phyloP scores from a whole-genome alignment of 1,140 invertebrate genomes.

The Olivierus martensii region DNA sequence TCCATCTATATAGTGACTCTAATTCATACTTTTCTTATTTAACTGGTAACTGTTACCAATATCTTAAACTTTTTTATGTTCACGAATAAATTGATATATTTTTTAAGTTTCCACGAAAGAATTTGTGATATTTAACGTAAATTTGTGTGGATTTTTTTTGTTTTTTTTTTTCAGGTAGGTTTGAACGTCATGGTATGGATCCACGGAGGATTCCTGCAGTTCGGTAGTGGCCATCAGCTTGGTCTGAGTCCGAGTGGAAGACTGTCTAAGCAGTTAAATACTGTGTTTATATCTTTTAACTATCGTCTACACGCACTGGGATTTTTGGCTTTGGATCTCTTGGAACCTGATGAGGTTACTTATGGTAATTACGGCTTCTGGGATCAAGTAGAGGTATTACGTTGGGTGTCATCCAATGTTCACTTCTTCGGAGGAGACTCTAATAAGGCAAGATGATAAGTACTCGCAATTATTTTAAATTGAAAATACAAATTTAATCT shows the following conservation, averaged over 20 bases:
- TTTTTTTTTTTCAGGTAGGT: conserved; percentile 3
- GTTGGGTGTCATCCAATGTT: conserved; percentile 36
- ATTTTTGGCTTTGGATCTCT: conserved; percentile 26
- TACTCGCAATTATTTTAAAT: not conserved
- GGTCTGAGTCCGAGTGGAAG: conserved; percentile 50
- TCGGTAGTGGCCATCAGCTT: conserved; percentile 17
- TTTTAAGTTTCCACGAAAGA: too few relatives aligned
- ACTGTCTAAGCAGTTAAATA: conserved; percentile 45
- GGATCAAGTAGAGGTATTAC: conserved; percentile 33
- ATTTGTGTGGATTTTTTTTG: not conserved
- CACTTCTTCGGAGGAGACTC: conserved; percentile 33
- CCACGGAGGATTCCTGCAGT: conserved; percentile 57
- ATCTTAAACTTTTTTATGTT: too few relatives aligned
- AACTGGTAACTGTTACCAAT: too few relatives aligned
- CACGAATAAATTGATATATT: too few relatives aligned
- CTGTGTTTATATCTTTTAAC: conserved; percentile 73
- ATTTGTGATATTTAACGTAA: too few relatives aligned
- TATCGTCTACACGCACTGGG: conserved; percentile 89
- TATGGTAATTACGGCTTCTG: conserved; percentile 37
- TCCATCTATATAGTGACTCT: too few relatives aligned
- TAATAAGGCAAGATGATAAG: conserved; percentile 26
- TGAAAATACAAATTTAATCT: not conserved
- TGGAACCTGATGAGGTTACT: conserved; percentile 15
- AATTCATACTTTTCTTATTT: too few relatives aligned
- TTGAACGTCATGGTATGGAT: conserved; percentile 82